Conservation (phyloP, 2,888 invertebrate genomes). For the Parelbella ahira region DNA sequence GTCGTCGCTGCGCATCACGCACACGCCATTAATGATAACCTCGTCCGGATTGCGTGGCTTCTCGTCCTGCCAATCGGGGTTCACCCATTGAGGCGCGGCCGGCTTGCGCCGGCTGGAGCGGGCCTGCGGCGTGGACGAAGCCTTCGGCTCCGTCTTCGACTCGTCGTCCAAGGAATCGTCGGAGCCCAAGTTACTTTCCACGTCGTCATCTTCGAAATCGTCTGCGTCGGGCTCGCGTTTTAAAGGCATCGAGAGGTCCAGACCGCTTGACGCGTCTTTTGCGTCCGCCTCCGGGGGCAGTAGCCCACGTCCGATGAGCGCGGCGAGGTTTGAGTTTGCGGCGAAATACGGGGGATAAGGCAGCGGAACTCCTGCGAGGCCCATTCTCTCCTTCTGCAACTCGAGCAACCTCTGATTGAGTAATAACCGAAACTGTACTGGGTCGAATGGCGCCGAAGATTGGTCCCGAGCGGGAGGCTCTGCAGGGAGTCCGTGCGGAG, state of each 20-base stretch:
- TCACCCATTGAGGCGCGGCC: conserved; percentile 98
- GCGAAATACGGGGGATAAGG: conserved; percentile 89
- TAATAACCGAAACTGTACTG: conserved; percentile 93
- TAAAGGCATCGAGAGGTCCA: conserved; percentile 93
- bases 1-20: conserved; percentile 93
- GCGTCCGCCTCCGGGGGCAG: conserved; percentile 81
- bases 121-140: conserved; percentile 62
- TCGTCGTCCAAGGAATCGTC: conserved; percentile 82
- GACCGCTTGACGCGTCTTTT: conserved; percentile 90
- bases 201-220: conserved; percentile 90
- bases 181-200: conserved; percentile 87
- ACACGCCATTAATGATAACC: conserved; percentile 96
- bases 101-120: conserved; percentile 91
- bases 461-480: conserved; percentile 88
- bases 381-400: conserved; percentile 91
- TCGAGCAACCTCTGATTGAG: conserved; percentile 94
- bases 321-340: conserved; percentile 87
- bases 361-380: conserved; percentile 87
- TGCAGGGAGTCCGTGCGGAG: conserved; percentile 88
- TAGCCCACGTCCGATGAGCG: conserved; percentile 85
- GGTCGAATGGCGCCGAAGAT: conserved; percentile 90
- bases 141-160: conserved; percentile 80
- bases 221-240: conserved; percentile 89
- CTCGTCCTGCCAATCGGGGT: conserved; percentile 94
- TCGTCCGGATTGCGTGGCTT: conserved; percentile 83